Evolutionary conservation across 1,140 invertebrate genomes (phyloP).

Genomic region (Drosophila pectinifera): DNA sequence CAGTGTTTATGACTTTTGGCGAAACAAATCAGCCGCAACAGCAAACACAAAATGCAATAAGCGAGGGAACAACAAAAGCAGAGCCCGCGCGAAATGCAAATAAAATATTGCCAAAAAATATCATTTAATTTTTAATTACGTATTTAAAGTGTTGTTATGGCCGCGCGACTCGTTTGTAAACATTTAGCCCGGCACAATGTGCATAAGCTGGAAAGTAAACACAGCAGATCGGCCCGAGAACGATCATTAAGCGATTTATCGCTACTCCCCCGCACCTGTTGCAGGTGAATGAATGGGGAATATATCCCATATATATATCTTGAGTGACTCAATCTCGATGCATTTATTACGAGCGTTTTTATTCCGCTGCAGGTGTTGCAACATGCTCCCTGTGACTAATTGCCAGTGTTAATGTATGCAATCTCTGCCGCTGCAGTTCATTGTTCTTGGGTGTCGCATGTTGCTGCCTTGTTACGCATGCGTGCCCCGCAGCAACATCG

Average conservation of each 20-base stretch:
- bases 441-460: slow-evolving; percentile 45
- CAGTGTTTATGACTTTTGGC: slow-evolving; percentile 53
- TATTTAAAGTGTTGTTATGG: slow-evolving; percentile 56
- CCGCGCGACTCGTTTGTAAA: slow-evolving; percentile 58
- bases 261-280: slow-evolving; percentile 53
- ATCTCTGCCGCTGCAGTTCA: slow-evolving; percentile 44
- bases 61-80: slow-evolving; percentile 21
- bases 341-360: slow-evolving; percentile 6
- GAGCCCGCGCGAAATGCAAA: slow-evolving; percentile 30
- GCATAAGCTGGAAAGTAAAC: slow-evolving; percentile 53
- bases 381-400: slow-evolving; percentile 55
- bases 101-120: slow-evolving; percentile 52
- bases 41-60: slow-evolving; percentile 62
- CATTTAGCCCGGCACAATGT: slow-evolving; percentile 46
- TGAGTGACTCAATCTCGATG: slow-evolving; percentile 37
- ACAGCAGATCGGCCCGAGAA: slow-evolving; percentile 30
- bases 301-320: background rate
- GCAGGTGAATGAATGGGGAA: slow-evolving; percentile 51
- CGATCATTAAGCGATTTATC: slow-evolving; percentile 45
- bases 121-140: slow-evolving; percentile 69
- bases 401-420: slow-evolving; percentile 72
- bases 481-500: slow-evolving; percentile 56
- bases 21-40: slow-evolving; percentile 36
- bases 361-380: slow-evolving; percentile 38
- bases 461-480: slow-evolving; percentile 75